Percentiles rank a stretch among this genome's conserved stretches.
Conservation (phyloP, 2,888 invertebrate species). For the Andrena camellia region DNA sequence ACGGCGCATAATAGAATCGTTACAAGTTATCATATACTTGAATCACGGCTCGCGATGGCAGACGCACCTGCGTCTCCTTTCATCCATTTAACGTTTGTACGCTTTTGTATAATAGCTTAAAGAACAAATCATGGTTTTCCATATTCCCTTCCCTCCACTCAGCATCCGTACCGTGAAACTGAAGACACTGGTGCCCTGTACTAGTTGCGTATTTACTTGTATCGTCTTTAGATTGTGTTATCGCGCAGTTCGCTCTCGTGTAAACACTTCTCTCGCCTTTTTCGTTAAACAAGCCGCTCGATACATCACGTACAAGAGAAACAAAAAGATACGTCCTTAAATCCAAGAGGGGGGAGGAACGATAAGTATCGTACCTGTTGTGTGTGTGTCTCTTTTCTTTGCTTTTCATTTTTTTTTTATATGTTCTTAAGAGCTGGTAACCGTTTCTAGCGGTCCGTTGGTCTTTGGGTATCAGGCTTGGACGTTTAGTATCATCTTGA, state of each 20-base stretch:
- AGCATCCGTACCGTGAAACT: slow-evolving; percentile 41
- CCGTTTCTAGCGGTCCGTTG: slow-evolving; percentile 62
- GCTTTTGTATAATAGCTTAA: slow-evolving; percentile 61
- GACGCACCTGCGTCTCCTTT: slow-evolving; percentile 61
- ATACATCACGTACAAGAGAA: slow-evolving; percentile 61
- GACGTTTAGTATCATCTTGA: slow-evolving; percentile 82
- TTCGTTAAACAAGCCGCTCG: slow-evolving; percentile 58
- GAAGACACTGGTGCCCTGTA: slow-evolving; percentile 58
- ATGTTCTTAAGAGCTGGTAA: slow-evolving; percentile 60
- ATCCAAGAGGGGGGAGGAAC: slow-evolving; percentile 34
- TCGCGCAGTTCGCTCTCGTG: slow-evolving; percentile 55
- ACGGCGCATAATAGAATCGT: slow-evolving; percentile 80
- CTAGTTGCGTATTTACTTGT: slow-evolving; percentile 37
- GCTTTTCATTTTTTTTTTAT: slow-evolving; percentile 16
- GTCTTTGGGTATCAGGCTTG: slow-evolving; percentile 81
- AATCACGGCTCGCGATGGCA: slow-evolving; percentile 50
- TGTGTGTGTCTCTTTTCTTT: slow-evolving; percentile 42
- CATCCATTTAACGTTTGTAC: slow-evolving; percentile 54
- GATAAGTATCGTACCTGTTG: slow-evolving; percentile 60
- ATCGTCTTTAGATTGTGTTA: slow-evolving; percentile 57
- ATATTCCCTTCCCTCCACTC: slow-evolving; percentile 25
- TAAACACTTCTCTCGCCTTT: slow-evolving; percentile 50
- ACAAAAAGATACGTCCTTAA: slow-evolving; percentile 45
- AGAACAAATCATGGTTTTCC: slow-evolving; percentile 49
- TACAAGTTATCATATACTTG: slow-evolving; percentile 72